phyloP scores from a whole-genome alignment of 1,140 invertebrate genomes.

The Temnothorax longispinosus region DNA sequence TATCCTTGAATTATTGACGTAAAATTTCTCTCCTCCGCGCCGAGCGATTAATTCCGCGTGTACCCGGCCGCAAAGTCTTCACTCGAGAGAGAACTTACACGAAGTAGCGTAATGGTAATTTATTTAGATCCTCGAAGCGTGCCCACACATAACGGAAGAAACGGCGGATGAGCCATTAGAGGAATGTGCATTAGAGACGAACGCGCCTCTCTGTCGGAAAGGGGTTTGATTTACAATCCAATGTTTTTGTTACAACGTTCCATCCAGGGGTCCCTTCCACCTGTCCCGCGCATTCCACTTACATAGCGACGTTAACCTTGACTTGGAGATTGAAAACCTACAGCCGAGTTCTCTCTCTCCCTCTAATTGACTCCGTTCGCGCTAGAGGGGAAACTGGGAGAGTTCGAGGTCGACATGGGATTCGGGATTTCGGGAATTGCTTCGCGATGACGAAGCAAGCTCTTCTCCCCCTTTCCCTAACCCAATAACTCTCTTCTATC shows the following conservation, averaged over 20 bases:
- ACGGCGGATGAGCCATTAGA: conserved; percentile 44
- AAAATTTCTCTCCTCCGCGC: conserved; percentile 47
- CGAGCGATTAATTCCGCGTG: conserved; percentile 45
- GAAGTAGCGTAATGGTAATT: conserved; percentile 58
- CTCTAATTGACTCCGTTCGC: conserved; percentile 74
- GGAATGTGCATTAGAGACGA: conserved; percentile 35
- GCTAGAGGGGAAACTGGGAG: conserved; percentile 66
- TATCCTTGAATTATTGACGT: conserved; percentile 57
- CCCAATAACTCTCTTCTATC: conserved; percentile 78
- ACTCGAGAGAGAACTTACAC: conserved; percentile 9
- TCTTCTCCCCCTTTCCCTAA: conserved; percentile 74
- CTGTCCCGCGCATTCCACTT: conserved; percentile 18
- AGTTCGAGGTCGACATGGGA: conserved; percentile 71
- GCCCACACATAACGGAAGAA: conserved; percentile 44
- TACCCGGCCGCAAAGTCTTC: conserved; percentile 24
- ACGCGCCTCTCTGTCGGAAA: neutral
- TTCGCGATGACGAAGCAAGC: conserved; percentile 78
- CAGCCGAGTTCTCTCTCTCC: conserved; percentile 20
- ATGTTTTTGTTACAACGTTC: conserved; percentile 48
- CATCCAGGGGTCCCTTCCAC: neutral
- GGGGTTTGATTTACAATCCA: conserved; percentile 58
- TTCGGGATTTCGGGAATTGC: conserved; percentile 80
- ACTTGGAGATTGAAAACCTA: conserved; percentile 68
- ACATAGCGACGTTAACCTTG: conserved; percentile 58
- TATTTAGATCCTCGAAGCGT: conserved; percentile 51